Conservation (phyloP, 2,113 vertebrate species). For the Planiliza haematocheilus region DNA sequence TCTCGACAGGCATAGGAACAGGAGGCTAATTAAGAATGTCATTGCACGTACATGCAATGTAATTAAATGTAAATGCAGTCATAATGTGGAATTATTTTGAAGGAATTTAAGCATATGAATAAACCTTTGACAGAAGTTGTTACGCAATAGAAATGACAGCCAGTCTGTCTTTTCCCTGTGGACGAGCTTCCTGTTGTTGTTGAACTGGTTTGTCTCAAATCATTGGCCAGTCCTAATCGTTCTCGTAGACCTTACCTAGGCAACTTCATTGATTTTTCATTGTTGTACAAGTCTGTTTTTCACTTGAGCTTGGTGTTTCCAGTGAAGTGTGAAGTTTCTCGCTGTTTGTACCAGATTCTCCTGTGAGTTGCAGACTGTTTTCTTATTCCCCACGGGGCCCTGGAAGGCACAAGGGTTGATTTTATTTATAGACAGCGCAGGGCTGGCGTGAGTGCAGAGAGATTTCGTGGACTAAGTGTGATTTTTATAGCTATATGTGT, state of each 20-base stretch:
- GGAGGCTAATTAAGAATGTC: too few species aligned
- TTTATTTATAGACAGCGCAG: constrained; percentile 73
- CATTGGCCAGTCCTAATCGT: constrained; percentile 48
- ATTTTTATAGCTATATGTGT: constrained; percentile 30
- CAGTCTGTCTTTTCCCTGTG: neutral
- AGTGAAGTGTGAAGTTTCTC: constrained; percentile 64
- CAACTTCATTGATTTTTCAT: constrained; percentile 71
- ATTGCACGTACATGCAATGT: too few species aligned
- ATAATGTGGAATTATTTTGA: too few species aligned
- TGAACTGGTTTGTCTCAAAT: constrained; percentile 47
- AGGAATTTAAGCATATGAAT: too few species aligned
- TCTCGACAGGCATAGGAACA: too few species aligned
- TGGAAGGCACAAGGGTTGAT: constrained; percentile 50
- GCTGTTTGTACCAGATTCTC: constrained; percentile 66
- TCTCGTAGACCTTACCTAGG: constrained; percentile 20
- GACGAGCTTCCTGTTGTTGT: constrained; percentile 3
- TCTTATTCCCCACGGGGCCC: constrained; percentile 54
- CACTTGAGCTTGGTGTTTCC: constrained; percentile 43
- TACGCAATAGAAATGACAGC: neutral
- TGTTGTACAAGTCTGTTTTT: constrained; percentile 60
- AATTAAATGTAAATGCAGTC: too few species aligned
- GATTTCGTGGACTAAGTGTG: constrained; percentile 38
- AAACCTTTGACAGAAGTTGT: too few species aligned
- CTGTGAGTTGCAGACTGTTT: constrained; percentile 64
- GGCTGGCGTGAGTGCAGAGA: constrained; percentile 51